phyloP scores from a whole-genome alignment of 2,888 invertebrate species.

The Hyposoter didymator region DNA sequence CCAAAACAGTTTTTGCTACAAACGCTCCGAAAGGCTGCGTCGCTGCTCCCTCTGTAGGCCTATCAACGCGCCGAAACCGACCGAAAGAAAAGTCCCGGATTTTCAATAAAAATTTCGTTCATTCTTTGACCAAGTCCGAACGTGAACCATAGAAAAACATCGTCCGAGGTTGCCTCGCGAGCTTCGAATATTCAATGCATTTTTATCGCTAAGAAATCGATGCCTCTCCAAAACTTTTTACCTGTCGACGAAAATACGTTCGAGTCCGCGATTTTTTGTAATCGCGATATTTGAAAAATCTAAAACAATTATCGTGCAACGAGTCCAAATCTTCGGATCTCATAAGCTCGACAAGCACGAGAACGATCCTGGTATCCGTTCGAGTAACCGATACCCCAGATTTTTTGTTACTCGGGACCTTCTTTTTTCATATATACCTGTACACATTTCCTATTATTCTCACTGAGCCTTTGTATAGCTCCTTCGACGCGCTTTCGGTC shows the following conservation, averaged over 20 bases:
- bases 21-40: constrained; percentile 28
- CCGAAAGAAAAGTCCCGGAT: constrained; percentile 43
- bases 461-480: constrained; percentile 5
- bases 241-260: neutral
- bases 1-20: constrained; percentile 52
- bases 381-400: constrained; percentile 45
- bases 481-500: constrained; percentile 22
- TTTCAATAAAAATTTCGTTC: constrained; percentile 57
- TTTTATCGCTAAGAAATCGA: constrained; percentile 1
- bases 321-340: neutral
- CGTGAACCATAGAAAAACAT: constrained; percentile 21
- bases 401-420: constrained; percentile 35
- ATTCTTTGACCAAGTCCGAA: constrained; percentile 41
- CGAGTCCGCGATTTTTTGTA: neutral
- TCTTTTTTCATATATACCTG: neutral
- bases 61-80: constrained; percentile 33
- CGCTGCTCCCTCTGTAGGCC: neutral
- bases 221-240: constrained; percentile 8
- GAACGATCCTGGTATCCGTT: constrained; percentile 24
- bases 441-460: constrained; percentile 7
- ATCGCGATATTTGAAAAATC: neutral
- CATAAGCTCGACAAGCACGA: constrained; percentile 32
- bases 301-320: neutral
- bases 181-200: constrained; percentile 12
- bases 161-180: neutral